Evolutionary conservation across 2,888 invertebrate species (phyloP).

Genomic region (Crocallis elinguaria): DNA sequence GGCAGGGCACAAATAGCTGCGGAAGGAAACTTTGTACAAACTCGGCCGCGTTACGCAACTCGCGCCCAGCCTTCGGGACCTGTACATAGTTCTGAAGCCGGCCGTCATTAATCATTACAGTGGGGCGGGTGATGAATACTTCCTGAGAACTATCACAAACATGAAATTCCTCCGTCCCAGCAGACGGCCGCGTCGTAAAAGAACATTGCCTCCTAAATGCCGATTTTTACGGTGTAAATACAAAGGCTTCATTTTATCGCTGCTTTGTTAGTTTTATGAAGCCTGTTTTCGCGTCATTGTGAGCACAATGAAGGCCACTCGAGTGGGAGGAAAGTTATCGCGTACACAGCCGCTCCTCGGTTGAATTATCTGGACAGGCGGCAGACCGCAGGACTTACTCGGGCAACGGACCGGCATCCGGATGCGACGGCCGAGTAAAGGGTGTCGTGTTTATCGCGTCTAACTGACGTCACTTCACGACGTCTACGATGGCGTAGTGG

Average conservation of each 20-base stretch:
- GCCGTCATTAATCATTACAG: constrained; percentile 39
- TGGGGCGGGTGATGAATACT: constrained; percentile 31
- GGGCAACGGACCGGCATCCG: no score
- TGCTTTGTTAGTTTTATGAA: constrained; percentile 21
- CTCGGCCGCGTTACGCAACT: constrained; percentile 18
- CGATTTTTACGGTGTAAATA: constrained; percentile 19
- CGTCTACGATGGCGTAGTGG: no score
- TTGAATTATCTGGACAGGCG: constrained; percentile 12
- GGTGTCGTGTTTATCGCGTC: neutral
- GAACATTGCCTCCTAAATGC: constrained; percentile 6
- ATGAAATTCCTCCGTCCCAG: constrained; percentile 5
- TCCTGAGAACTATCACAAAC: constrained; percentile 34
- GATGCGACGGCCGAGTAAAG: no score
- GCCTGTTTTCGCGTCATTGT: constrained; percentile 12
- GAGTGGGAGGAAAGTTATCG: constrained; percentile 10
- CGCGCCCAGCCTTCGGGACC: constrained; percentile 16
- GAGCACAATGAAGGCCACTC: constrained; percentile 6
- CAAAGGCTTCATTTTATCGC: constrained; percentile 22
- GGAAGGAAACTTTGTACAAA: constrained; percentile 5
- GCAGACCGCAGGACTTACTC: no score
- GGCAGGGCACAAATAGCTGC: neutral
- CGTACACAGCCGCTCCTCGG: constrained; percentile 6
- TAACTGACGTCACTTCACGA: neutral
- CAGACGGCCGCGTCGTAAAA: constrained; percentile 4
- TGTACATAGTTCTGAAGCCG: constrained; percentile 35